Evolutionary conservation across 2,113 vertebrate genomes (phyloP).

Genomic region (Rostratula benghalensis): DNA sequence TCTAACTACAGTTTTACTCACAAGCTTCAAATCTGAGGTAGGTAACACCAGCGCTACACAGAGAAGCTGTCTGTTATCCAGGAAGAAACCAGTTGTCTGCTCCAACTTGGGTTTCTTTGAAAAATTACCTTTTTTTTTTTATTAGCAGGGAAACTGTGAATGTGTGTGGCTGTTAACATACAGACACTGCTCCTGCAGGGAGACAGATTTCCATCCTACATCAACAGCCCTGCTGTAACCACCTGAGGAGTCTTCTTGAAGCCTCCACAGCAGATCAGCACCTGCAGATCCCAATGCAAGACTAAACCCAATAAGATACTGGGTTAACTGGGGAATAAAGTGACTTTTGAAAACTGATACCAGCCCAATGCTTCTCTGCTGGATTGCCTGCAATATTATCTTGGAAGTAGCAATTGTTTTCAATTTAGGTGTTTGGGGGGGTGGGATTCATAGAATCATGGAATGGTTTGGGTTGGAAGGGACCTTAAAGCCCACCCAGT

Average conservation of each 20-base stretch:
- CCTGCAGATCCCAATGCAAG: not conserved
- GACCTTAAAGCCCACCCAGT: not conserved
- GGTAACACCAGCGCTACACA: not conserved
- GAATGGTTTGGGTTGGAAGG: not conserved
- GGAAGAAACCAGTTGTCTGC: not conserved
- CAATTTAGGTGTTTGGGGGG: not conserved
- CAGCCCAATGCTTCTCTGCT: not conserved
- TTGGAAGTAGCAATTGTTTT: not conserved
- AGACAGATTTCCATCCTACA: not conserved
- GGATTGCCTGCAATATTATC: not conserved
- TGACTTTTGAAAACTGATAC: not conserved
- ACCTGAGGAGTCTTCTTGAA: not conserved
- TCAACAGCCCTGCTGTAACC: not conserved
- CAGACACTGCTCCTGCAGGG: not conserved
- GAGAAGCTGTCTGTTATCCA: not conserved
- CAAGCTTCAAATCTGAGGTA: not conserved
- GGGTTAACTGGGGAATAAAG: not conserved
- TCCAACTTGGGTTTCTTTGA: not conserved
- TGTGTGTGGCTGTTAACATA: not conserved
- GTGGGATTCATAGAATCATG: not conserved
- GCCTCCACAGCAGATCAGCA: not conserved
- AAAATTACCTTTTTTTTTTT: not conserved
- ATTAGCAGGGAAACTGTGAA: not conserved
- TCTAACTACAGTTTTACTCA: not conserved
- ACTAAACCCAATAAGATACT: not conserved